A percentile compares a stretch with the other conserved stretches of the same genome.
phyloP scores from a whole-genome alignment of 2,888 invertebrate genomes.

The Oligia strigilis region DNA sequence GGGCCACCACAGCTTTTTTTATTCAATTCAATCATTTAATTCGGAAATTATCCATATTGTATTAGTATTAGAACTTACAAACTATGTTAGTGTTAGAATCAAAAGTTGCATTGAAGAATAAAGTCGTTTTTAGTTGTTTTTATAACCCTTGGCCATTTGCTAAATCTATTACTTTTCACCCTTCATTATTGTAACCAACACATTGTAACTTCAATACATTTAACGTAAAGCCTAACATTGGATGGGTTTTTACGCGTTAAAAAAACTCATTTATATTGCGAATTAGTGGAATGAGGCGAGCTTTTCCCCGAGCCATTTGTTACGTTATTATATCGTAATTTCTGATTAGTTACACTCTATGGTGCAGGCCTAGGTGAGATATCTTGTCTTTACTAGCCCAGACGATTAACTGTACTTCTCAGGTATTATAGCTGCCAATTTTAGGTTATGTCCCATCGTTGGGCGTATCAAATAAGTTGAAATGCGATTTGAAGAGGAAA shows the following conservation, averaged over 20 bases:
- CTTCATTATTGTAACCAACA: constrained; percentile 30
- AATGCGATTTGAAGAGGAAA: constrained; percentile 32
- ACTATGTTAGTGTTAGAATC: too few species aligned
- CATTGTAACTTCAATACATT: constrained; percentile 32
- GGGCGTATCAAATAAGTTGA: constrained; percentile 25
- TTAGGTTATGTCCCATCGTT: constrained; percentile 38
- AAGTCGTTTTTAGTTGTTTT: neutral
- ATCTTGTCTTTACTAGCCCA: constrained; percentile 55
- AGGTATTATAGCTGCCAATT: constrained; percentile 44
- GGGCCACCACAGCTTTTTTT: too few species aligned
- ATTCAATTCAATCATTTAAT: too few species aligned
- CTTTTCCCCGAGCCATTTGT: constrained; percentile 76
- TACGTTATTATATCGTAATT: constrained; percentile 79
- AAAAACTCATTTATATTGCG: constrained; percentile 70
- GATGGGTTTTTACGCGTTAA: constrained; percentile 49
- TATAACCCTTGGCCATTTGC: constrained; percentile 1
- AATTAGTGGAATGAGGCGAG: constrained; percentile 72
- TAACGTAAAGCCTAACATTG: constrained; percentile 19
- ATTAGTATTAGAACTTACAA: too few species aligned
- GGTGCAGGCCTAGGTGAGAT: constrained; percentile 56
- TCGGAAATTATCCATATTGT: too few species aligned
- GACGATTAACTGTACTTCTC: constrained; percentile 57
- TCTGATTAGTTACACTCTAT: constrained; percentile 75
- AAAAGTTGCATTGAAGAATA: too few species aligned
- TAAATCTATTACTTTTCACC: constrained; percentile 27